A percentile compares a stretch with the other conserved stretches of the same genome.
Evolutionary conservation across 2,888 invertebrate species (phyloP).

Genomic region (Criorhina ranunculi): DNA sequence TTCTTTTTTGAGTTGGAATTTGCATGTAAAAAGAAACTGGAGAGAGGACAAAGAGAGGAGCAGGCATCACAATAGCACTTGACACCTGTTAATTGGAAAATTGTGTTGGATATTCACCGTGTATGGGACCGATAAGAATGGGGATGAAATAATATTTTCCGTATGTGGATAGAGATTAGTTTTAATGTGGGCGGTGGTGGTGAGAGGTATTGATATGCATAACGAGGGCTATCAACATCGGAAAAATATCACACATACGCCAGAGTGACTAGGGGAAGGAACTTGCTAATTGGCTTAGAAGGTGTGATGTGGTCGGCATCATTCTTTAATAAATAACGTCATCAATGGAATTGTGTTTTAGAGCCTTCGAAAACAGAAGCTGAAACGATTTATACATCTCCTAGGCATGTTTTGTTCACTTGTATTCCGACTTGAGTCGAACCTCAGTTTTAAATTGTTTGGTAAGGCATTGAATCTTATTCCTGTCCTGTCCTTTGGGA

Average conservation of each 20-base stretch:
- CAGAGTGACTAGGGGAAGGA: constrained; percentile 23
- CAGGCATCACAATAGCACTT: constrained; percentile 32
- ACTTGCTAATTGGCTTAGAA: background rate
- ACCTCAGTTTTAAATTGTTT: too few species aligned
- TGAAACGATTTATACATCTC: too few species aligned
- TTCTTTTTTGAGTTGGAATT: constrained; percentile 8
- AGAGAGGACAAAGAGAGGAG: background rate
- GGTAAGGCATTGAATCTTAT: too few species aligned
- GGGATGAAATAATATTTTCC: constrained; percentile 23
- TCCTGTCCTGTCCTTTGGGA: too few species aligned
- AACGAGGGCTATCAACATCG: background rate
- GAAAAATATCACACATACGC: constrained; percentile 63
- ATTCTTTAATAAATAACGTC: background rate
- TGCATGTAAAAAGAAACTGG: background rate
- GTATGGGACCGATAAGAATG: constrained; percentile 45
- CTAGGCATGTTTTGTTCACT: too few species aligned
- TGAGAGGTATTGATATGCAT: background rate
- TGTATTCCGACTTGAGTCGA: too few species aligned
- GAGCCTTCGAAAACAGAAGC: too few species aligned
- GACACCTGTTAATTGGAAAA: constrained; percentile 75
- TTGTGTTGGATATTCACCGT: constrained; percentile 56
- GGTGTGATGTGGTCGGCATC: constrained; percentile 1
- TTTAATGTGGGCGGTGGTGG: constrained; percentile 48
- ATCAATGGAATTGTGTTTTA: too few species aligned
- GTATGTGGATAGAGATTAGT: constrained; percentile 21